Percentiles rank a stretch among this genome's conserved stretches.
Evolutionary conservation across 2,888 invertebrate genomes (phyloP).

Genomic region (Caradrina clavipalpis): DNA sequence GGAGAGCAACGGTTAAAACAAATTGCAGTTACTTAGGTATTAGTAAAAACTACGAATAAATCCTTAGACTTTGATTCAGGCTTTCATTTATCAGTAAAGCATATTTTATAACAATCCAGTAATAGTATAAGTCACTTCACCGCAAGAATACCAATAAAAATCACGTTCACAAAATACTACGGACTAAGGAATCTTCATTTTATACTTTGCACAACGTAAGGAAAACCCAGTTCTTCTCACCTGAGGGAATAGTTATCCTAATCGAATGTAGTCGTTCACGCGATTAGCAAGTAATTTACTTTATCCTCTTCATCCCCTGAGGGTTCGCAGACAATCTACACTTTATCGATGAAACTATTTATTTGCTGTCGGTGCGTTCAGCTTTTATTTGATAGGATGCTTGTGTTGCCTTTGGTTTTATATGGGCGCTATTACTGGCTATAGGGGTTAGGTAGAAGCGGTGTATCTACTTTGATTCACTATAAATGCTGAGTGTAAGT

Average conservation of each 20-base stretch:
- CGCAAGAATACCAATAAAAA: not conserved
- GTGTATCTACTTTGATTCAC: too few species aligned
- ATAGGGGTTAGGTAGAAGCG: too few species aligned
- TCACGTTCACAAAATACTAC: not conserved
- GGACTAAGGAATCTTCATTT: not conserved
- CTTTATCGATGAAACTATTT: conserved; percentile 22
- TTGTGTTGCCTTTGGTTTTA: not conserved
- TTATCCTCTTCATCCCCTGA: conserved; percentile 26
- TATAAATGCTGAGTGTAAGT: too few species aligned
- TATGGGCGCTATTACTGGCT: too few species aligned
- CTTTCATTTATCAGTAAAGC: not conserved
- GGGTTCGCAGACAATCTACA: conserved; percentile 27
- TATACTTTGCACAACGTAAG: conserved; percentile 2
- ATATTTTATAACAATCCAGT: too few species aligned
- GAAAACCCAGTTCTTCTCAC: conserved; percentile 17
- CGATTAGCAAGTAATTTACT: conserved; percentile 24
- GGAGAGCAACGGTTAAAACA: too few species aligned
- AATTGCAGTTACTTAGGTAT: too few species aligned
- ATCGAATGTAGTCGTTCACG: conserved; percentile 31
- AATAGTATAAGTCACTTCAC: not conserved
- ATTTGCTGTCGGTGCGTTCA: not conserved
- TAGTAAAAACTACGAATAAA: too few species aligned
- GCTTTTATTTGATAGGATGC: not conserved
- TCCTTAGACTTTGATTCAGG: not conserved
- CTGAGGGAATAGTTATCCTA: conserved; percentile 31